Evolutionary conservation across 2,113 vertebrate species (phyloP), one percentile per base, ranked within the genome.

Genomic region (Anoplopoma fimbria): DNA sequence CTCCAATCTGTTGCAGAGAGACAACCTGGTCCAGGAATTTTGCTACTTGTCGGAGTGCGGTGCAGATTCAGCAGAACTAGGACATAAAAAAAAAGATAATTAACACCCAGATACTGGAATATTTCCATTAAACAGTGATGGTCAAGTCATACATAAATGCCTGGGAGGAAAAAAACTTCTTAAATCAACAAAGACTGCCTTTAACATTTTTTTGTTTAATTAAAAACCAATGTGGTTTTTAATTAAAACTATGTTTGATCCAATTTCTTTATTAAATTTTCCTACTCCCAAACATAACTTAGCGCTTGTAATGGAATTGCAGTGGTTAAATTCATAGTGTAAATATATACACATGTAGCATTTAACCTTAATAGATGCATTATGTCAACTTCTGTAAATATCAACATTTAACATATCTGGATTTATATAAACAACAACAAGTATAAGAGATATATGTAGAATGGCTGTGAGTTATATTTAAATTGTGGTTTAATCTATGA

Each of bases 21-120:
- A 87, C 71, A 95, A 93, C 85, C 90, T 96, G 95, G 94, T 95
- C 94, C 91, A 40, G 93, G 86, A 92, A 82, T 88, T 91, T 92
- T 93, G 92, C 92, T 94, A 93, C 92, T 87, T 94, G 86, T 84
- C 77, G 63, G 85, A 84, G 91, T 84, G 81, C 77, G 31, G 78
- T 84, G 69, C 84, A 89, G 67, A 76, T 89, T 95, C 95, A 96
- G 91, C 95, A 96, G 88, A 96, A 96, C 95, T 96, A 79, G 0
- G 27, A 87, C 9, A 79, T 6, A 79, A 86, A 57, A 49, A 72
- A n/a, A 61, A 4, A 53, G 9, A 38, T 27, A 55, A 83, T 71
- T 1, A 73, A n/a, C 15, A 49, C 21, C 4, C 9, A 57, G 14
- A 64, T 19, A 61, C 0, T 3, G 6, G 2, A 36, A 38, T 34